Percentiles rank a stretch among this genome's conserved stretches.
Conservation (phyloP, 2,888 invertebrate genomes). For the Nomada fucata region DNA sequence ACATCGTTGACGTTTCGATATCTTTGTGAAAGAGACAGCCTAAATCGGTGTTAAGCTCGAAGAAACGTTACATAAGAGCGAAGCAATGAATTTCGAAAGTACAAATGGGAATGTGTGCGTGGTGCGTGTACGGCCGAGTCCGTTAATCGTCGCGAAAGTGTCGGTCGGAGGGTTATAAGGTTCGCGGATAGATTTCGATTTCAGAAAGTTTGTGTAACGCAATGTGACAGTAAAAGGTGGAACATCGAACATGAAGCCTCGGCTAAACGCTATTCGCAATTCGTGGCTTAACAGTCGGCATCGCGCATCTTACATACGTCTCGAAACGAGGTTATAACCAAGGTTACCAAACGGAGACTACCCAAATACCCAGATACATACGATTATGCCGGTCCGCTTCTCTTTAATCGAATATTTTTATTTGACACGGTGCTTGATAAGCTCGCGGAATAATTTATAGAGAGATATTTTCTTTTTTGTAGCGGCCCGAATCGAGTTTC, state of each 20-base stretch:
- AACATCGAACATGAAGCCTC: conserved; percentile 8
- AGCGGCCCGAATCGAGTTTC: background rate
- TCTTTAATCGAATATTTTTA: conserved; percentile 47
- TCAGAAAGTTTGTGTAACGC: background rate
- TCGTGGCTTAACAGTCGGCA: conserved; percentile 43
- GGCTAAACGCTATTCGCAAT: conserved; percentile 31
- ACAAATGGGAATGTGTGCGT: conserved; percentile 2
- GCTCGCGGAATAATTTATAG: conserved; percentile 34
- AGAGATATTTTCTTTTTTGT: background rate
- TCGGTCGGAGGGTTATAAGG: background rate
- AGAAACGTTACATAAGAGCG: conserved; percentile 32
- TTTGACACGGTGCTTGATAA: conserved; percentile 24
- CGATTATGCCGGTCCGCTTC: conserved; percentile 71
- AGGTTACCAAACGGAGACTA: conserved; percentile 79
- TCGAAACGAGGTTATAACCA: conserved; percentile 71
- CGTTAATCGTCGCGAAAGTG: conserved; percentile 25
- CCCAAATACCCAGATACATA: conserved; percentile 82
- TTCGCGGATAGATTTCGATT: conserved; percentile 12
- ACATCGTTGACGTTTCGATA: background rate
- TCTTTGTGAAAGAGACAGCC: conserved; percentile 17
- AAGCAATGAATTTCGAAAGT: conserved; percentile 50
- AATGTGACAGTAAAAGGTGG: background rate
- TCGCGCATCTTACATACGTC: conserved; percentile 48
- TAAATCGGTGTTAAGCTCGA: conserved; percentile 16
- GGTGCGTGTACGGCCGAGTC: background rate